Conservation (phyloP, 2,888 invertebrate genomes). For the Neuroscelio doddi region DNA sequence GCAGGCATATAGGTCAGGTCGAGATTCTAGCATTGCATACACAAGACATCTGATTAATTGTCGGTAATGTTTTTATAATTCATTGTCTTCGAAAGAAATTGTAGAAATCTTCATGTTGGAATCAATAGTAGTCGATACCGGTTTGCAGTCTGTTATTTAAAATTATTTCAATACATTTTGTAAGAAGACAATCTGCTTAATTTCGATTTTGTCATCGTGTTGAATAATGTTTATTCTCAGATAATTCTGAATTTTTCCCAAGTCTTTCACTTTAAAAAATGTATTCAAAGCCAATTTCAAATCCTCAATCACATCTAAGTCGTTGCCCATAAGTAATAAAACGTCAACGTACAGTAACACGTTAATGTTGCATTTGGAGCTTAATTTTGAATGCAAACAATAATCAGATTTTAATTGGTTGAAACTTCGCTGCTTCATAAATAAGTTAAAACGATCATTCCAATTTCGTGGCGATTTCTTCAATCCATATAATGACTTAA, state of each 20-base stretch:
- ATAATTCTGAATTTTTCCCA: slow-evolving; percentile 49
- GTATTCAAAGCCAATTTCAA: not conserved
- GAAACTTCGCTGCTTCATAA: slow-evolving; percentile 22
- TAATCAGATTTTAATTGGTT: not conserved
- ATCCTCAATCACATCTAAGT: not conserved
- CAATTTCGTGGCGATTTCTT: slow-evolving; percentile 55
- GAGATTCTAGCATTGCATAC: slow-evolving; percentile 35
- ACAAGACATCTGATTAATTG: slow-evolving; percentile 37
- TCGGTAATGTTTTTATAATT: not conserved
- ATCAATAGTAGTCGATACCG: not conserved
- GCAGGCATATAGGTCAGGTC: slow-evolving; percentile 27
- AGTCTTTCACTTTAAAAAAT: slow-evolving; percentile 54
- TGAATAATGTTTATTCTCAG: slow-evolving; percentile 51
- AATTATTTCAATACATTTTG: not conserved
- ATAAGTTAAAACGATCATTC: slow-evolving; percentile 50
- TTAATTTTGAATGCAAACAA: not conserved
- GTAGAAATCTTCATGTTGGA: no score
- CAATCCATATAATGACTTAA: slow-evolving; percentile 56
- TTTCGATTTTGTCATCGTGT: not conserved
- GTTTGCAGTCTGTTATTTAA: not conserved
- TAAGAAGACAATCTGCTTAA: not conserved
- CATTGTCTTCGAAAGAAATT: no score
- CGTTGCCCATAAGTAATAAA: not conserved
- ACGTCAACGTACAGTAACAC: not conserved
- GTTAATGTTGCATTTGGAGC: no score